Evolutionary conservation across 1,140 invertebrate species (phyloP).

Genomic region (Uloborus diversus): DNA sequence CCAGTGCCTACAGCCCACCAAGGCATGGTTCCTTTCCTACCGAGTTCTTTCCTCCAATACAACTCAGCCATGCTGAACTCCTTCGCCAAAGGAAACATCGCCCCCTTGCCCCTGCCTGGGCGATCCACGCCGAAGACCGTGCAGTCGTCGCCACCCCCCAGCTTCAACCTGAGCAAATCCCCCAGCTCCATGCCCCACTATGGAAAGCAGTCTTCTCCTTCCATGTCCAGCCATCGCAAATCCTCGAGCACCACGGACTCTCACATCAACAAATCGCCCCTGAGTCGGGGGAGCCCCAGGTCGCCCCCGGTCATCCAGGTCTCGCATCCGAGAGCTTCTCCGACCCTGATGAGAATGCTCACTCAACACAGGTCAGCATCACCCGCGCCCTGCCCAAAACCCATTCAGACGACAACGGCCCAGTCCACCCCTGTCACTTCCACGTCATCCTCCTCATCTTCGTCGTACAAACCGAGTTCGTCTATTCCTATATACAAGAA

Average conservation of each 20-base stretch:
- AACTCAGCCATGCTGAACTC: not conserved
- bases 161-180: too few relatives aligned
- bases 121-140: not conserved
- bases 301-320: not conserved
- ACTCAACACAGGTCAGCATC: slow-evolving; percentile 1
- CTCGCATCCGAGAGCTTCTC: not conserved
- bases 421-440: not conserved
- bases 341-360: not conserved
- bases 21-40: not conserved
- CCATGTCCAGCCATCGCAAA: not conserved
- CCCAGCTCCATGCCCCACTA: not conserved
- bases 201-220: not conserved
- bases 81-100: not conserved
- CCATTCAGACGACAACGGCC: not conserved
- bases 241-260: not conserved
- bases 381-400: not conserved
- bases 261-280: not conserved
- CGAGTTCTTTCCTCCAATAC: not conserved
- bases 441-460: not conserved
- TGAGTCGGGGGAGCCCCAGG: not conserved
- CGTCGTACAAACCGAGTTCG: not conserved
- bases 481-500: slow-evolving; percentile 35
- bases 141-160: not conserved
- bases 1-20: slow-evolving; percentile 12
- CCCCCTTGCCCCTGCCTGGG: not conserved